Evolutionary conservation across 2,113 vertebrate species (phyloP), one percentile per base, ranked within the genome.

Genomic region (Tragelaphus strepsiceros): DNA sequence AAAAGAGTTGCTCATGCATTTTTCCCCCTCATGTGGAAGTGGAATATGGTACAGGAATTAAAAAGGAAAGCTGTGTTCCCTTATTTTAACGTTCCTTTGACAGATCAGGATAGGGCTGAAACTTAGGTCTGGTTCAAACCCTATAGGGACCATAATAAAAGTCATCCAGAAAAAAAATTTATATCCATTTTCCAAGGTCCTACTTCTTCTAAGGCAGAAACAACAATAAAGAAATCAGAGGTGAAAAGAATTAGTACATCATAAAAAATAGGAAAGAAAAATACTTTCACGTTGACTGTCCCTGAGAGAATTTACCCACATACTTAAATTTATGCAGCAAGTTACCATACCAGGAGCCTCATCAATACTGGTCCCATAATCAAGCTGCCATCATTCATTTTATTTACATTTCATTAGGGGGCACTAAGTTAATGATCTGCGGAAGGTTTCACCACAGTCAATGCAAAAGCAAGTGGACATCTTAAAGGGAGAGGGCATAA

Each of bases 401-500:
- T 98, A 98, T 97, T 98, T 98, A 96, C 61, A 86, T 92, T 78
- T 94, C 97, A 98, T 93, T 77, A 77, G 80, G 93, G 64, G 74
- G 93, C 51, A 97, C 77, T 93, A 93, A 13, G 49, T n/a, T 96
- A 97, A 97, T 10, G 49, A 92, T 98, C 92, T 98, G 61, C 11
- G 11, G 91, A 87, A 88, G 26, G 93, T 39, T 98, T 97, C 78
- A 92, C 81, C 58, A 88, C 0, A 91, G 59, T 90, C 97, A 91
- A 26, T 78, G 83, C 80, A 88, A 91, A 81, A 81, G 58, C 6
- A 96, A 95, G 93, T 95, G 83, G 97, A 77, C 35, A 6, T 89
- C 82, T 84, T 85, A 43, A 83, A 74, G n/a, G 67, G 22, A 30
- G 77, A 74, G 86, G 61, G 53, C 71, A 84, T 88, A 67, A 93